Base-by-base conservation (phyloP, 2,797 vertebrate species). In the Microchirus variegatus region DNA sequence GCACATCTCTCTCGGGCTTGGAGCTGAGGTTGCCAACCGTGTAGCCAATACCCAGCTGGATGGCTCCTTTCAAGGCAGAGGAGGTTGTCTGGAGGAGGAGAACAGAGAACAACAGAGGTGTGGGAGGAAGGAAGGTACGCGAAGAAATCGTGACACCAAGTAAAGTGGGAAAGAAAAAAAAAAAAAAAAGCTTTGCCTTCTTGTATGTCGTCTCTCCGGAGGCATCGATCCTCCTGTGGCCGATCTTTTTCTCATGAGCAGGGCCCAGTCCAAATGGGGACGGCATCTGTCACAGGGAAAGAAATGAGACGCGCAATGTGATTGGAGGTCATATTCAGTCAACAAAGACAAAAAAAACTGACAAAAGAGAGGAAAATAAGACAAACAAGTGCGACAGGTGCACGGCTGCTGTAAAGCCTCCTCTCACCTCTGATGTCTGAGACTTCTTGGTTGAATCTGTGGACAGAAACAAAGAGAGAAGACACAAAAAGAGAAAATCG, bases 141-240 rank as follows among this genome's bases (percentile, higher is more conserved):
- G 46, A 16, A 46, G 61, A 53, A 54, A 59, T 61, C 9, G 31
- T 67, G 67, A 67, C 4, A 17, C 22, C 1, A 16, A 53, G 10
- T 16, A 16, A 52, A 67, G 51, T 31, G 89, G 0, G 87, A 92
- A 6, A 87, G 76, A 0, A 45, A 62, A 48, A 0, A 40, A 12
- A 12, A 11, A 37, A 11, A 17, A 3, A 9, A 19, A 53, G 31
- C 15, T 11, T 2, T 68, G 96, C 97, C 94, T 99, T 99, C 89
- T 99, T 99, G 85, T 99, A 99, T 4, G 97, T 96, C 45, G 97
- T 99, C 83, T 99, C 96, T 3, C 97, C 97, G 0, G 96, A 97
- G 0, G 97, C 96, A 26, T 98, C 97, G 0, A 99, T 93, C 0
- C 96, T 90, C 67, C 97, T 92, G 84, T 98, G 97, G n/a, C 97